Base-by-base conservation (phyloP, 2,113 vertebrate genomes). In the Rhadina sibilatrix region DNA sequence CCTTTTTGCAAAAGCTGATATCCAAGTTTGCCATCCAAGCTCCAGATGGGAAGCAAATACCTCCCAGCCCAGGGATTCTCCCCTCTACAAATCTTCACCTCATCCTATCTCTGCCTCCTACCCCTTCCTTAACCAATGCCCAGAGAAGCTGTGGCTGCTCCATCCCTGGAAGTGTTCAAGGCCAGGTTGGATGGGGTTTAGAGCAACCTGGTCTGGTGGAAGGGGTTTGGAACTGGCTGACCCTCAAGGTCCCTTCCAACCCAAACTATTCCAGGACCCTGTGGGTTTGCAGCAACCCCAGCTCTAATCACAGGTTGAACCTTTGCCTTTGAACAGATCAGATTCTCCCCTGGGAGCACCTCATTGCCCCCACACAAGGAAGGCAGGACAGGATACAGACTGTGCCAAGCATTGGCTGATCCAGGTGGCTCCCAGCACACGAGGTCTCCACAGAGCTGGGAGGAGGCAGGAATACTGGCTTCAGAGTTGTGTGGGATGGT, bases 281-380 rank as follows among this genome's bases (percentile, higher is more conserved):
- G 8, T 14, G 27, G 70, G 37, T 70, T 20, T 66, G 20, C 4
- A 4, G 69, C 31, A 83, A 64, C 25, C 23, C 22, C 31, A 16
- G 28, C 25, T 50, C 50, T 50, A 31, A 3, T 3, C 35, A 50
- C 53, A 9, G n/a, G 9, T 15, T 60, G 70, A 42, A 46, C 22
- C 40, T 79, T 38, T 24, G 5, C 7, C 33, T 20, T 59, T 7
- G 21, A 12, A 63, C 18, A 27, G 31, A 37, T 33, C 1, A 4
- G 19, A n/a, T 22, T 61, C 24, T 54, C 12, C 16, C 38, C 28
- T 4, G 4, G 22, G 13, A 15, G 14, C 52, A 22, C 24, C 5
- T 17, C 6, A 13, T 7, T 35, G 10, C 21, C 30, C 3, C 14
- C 1, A 2, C 5, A 1, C 4, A 27, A 71, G 52, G 35, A 38